Conservation (phyloP, 2,113 vertebrate species). For the Calyptommatus sinebrachiatus region DNA sequence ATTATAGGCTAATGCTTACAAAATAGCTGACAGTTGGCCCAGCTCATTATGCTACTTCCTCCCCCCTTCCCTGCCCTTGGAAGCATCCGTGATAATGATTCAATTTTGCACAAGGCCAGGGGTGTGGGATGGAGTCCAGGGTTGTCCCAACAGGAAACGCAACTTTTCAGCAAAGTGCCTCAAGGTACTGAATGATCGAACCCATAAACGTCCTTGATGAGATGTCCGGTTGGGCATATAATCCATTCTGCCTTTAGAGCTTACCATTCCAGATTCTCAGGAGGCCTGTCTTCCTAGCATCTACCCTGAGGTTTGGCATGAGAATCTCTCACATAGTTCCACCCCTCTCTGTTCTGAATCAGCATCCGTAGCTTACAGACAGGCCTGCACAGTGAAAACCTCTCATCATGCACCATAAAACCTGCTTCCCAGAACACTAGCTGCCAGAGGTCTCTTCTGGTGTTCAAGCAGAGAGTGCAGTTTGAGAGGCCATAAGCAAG, state of each 20-base stretch:
- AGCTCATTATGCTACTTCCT: conserved; percentile 46
- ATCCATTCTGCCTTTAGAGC: neutral
- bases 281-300: neutral
- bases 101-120: neutral
- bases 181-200: neutral
- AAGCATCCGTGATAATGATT: conserved; percentile 11
- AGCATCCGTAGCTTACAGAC: neutral
- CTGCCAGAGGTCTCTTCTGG: too few species aligned
- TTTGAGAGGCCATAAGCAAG: neutral
- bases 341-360: neutral
- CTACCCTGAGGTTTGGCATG: neutral
- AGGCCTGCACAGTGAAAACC: neutral
- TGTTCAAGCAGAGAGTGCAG: neutral
- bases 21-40: conserved; percentile 42
- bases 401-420: neutral
- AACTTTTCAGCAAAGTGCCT: neutral
- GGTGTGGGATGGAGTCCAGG: neutral
- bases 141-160: neutral
- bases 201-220: neutral
- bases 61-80: neutral
- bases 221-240: neutral
- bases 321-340: neutral
- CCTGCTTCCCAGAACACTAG: too few species aligned
- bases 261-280: neutral
- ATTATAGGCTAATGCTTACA: conserved; percentile 44